Percentiles rank a stretch among this genome's conserved stretches.
These are phyloP conservation scores for Digitonthophagus gazella DNA, from an alignment of 2,888 invertebrate genomes.

Conservation along the genomic window DNA sequence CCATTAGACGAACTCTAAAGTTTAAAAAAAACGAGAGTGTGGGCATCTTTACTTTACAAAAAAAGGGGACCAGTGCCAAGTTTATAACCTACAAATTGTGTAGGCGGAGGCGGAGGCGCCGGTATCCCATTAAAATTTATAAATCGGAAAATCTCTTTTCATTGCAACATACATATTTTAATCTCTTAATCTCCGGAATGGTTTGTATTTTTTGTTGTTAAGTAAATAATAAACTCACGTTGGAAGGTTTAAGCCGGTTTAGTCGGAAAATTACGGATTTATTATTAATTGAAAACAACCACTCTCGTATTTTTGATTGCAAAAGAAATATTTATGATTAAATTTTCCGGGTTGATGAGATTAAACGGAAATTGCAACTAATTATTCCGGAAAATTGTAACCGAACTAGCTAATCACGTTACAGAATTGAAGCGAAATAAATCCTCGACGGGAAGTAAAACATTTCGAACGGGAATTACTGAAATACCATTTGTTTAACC, in stretches of 20 bases:
- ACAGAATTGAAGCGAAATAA: neutral
- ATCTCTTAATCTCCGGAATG: neutral
- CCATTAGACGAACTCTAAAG: conserved; percentile 8
- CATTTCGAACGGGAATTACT: neutral
- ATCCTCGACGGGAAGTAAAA: neutral
- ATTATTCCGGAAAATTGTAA: no score
- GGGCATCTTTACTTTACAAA: neutral
- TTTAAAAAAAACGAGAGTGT: neutral
- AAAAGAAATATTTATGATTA: no score
- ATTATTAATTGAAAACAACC: no score
- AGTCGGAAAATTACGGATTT: no score
- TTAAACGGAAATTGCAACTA: neutral
- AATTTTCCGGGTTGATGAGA: neutral
- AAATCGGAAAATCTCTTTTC: conserved; percentile 9
- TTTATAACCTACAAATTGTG: conserved; percentile 16
- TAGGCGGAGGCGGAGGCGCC: conserved; percentile 1
- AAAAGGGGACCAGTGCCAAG: conserved; percentile 10
- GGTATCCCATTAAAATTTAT: conserved; percentile 12
- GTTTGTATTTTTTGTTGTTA: neutral
- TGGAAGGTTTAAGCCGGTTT: no score
- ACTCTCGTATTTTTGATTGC: no score
- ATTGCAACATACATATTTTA: conserved; percentile 6
- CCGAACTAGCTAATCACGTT: neutral
- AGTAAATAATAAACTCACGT: no score
- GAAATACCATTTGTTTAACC: neutral